Evolutionary conservation across 2,113 vertebrate genomes (phyloP).

Genomic region (Miniopterus natalensis): DNA sequence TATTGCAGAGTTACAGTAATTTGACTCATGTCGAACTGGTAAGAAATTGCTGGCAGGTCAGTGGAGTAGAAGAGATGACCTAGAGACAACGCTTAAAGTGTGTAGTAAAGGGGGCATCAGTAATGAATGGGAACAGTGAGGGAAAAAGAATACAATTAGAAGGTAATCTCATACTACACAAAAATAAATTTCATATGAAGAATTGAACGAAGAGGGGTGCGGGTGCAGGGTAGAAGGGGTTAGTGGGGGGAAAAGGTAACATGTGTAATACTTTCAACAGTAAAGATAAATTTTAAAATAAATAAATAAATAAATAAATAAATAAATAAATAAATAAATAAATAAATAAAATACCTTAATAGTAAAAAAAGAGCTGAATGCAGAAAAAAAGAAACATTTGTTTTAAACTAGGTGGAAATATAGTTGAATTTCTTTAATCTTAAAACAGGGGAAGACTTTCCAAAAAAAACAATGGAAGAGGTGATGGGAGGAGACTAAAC

Average conservation of each 20-base stretch:
- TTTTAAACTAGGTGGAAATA: background rate
- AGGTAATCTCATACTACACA: background rate
- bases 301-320: too few relatives aligned
- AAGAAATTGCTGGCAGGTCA: background rate
- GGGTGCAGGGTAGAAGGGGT: too few relatives aligned
- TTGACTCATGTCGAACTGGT: constrained; percentile 6
- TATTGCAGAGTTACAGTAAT: background rate
- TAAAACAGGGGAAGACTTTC: background rate
- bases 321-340: too few relatives aligned
- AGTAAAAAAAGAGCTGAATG: background rate
- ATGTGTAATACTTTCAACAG: too few relatives aligned
- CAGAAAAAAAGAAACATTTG: background rate
- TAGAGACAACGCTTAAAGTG: background rate
- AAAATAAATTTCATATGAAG: constrained; percentile 43
- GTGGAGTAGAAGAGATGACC: background rate
- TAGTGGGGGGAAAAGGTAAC: too few relatives aligned
- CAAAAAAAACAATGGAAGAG: constrained; percentile 42
- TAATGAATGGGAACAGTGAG: background rate
- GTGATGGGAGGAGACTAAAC: background rate
- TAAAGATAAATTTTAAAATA: too few relatives aligned
- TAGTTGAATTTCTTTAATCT: constrained; percentile 25
- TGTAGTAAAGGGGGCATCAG: background rate
- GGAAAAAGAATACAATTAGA: constrained; percentile 2
- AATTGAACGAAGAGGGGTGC: background rate
- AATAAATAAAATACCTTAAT: too few relatives aligned